A percentile compares a stretch with the other conserved stretches of the same genome.
Evolutionary conservation across 2,113 vertebrate genomes (phyloP).

Genomic region (Collichthys lucidus): DNA sequence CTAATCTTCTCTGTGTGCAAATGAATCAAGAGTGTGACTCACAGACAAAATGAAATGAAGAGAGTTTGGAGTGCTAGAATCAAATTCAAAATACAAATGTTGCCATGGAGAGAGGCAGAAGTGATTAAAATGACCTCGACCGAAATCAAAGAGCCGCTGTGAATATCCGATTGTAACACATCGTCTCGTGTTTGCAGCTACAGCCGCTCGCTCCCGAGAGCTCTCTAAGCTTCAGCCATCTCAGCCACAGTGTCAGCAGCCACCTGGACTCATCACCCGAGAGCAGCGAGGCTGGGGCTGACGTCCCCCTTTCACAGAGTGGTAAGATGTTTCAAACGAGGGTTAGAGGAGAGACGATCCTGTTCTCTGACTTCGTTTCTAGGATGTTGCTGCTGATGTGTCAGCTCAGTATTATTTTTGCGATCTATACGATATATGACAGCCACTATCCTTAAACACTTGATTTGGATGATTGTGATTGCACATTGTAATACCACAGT

Average conservation of each 20-base stretch:
- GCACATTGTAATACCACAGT: too few relatives aligned
- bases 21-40: constrained; percentile 27
- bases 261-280: constrained; percentile 86
- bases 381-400: background rate
- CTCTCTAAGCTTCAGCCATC: constrained; percentile 78
- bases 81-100: constrained; percentile 3
- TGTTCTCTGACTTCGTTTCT: background rate
- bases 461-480: background rate
- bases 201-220: constrained; percentile 79
- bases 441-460: background rate
- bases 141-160: constrained; percentile 11
- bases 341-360: background rate
- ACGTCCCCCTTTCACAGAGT: constrained; percentile 77
- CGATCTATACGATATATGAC: background rate
- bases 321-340: constrained; percentile 71
- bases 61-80: background rate
- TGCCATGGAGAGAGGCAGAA: background rate
- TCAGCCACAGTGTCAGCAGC: constrained; percentile 86
- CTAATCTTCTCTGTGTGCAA: constrained; percentile 12
- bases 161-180: background rate
- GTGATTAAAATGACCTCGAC: background rate
- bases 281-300: constrained; percentile 85
- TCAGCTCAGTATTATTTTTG: background rate
- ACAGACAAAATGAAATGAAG: constrained; percentile 5
- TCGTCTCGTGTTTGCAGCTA: constrained; percentile 43